These are phyloP conservation scores for Podargus strigoides DNA, from an alignment of 2,797 vertebrate genomes.

Conservation along the genomic window DNA sequence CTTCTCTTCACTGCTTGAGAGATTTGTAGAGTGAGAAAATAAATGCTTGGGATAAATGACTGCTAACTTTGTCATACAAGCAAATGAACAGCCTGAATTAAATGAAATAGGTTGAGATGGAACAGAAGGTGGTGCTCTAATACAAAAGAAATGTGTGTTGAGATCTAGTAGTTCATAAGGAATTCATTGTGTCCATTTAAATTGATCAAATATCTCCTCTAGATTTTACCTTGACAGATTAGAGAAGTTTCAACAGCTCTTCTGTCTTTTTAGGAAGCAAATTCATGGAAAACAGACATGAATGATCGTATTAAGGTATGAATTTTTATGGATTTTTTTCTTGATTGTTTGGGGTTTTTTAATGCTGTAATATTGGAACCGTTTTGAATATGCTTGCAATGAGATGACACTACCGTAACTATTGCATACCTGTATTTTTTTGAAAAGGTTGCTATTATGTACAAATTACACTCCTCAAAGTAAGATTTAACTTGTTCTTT, in stretches of 20 bases:
- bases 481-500: neutral
- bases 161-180: neutral
- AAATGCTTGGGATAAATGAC: neutral
- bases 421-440: neutral
- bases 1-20: neutral
- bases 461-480: neutral
- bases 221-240: neutral
- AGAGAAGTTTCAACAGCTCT: neutral
- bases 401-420: neutral
- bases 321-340: neutral
- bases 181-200: neutral
- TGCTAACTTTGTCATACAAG: neutral
- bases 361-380: neutral
- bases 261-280: constrained; percentile 55
- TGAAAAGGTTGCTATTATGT: neutral
- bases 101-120: neutral
- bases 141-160: neutral
- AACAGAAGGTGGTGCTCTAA: constrained; percentile 46
- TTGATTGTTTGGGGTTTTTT: rapidly evolving
- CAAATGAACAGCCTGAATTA: neutral
- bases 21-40: neutral
- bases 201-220: neutral
- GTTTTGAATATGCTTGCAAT: neutral
- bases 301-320: constrained; percentile 52
- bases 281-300: constrained; percentile 43